These are phyloP conservation scores for Malthinus seriepunctatus DNA, from an alignment of 2,888 invertebrate genomes.

Conservation along the genomic window DNA sequence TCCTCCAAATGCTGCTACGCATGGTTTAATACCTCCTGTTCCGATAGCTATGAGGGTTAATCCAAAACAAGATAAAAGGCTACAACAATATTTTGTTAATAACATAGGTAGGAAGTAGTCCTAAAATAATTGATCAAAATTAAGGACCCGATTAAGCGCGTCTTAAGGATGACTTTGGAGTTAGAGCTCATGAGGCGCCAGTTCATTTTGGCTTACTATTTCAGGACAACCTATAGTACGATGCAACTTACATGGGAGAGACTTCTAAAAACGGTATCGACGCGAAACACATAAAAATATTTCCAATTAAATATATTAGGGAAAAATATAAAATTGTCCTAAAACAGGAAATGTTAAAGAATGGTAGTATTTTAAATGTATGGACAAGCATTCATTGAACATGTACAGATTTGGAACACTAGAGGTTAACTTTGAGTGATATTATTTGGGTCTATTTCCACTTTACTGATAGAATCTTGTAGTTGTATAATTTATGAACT, in stretches of 20 bases:
- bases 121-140: too few species aligned
- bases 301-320: conserved; percentile 72
- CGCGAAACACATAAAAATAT: conserved; percentile 66
- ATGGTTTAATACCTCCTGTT: conserved; percentile 86
- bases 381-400: too few species aligned
- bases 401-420: too few species aligned
- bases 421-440: too few species aligned
- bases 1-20: conserved; percentile 85
- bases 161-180: too few species aligned
- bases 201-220: too few species aligned
- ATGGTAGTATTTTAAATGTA: too few species aligned
- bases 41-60: conserved; percentile 70
- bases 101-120: neutral
- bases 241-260: conserved; percentile 59
- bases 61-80: conserved; percentile 60
- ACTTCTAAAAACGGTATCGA: conserved; percentile 62
- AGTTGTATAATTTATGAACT: neutral
- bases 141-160: neutral
- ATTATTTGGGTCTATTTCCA: too few species aligned
- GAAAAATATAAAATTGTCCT: conserved; percentile 79
- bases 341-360: conserved; percentile 50
- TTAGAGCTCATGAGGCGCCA: too few species aligned
- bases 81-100: conserved; percentile 37
- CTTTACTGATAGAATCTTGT: too few species aligned
- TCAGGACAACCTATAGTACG: too few species aligned